Evolutionary conservation across 2,797 vertebrate species (phyloP).

Genomic region (Mormyrops boulengeri): DNA sequence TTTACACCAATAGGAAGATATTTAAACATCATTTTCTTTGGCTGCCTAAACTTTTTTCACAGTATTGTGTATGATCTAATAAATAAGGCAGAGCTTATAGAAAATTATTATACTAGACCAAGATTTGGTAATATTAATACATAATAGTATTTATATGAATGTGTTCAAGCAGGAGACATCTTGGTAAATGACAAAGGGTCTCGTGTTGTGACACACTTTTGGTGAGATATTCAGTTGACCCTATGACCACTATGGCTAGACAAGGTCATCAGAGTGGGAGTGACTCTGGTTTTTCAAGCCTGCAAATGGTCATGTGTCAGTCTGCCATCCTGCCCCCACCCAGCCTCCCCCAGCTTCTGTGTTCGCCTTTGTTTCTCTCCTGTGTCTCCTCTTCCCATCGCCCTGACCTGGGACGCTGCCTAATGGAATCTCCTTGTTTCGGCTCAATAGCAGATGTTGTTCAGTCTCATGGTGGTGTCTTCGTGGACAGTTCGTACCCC

Average conservation of each 20-base stretch:
- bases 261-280: slow-evolving; percentile 20
- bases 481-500: slow-evolving; percentile 83
- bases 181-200: not conserved
- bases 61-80: not conserved
- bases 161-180: not conserved
- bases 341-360: slow-evolving; percentile 24
- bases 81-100: not conserved
- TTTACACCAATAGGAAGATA: not conserved
- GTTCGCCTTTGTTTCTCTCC: slow-evolving; percentile 14
- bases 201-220: not conserved
- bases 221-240: slow-evolving; percentile 1
- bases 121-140: not conserved
- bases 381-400: slow-evolving; percentile 35
- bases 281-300: not conserved
- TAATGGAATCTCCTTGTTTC: slow-evolving; percentile 73
- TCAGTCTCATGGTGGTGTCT: slow-evolving; percentile 90
- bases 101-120: not conserved
- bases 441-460: slow-evolving; percentile 87
- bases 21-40: not conserved
- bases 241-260: slow-evolving; percentile 17
- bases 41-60: not conserved
- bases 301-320: slow-evolving; percentile 37
- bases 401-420: slow-evolving; percentile 39
- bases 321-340: slow-evolving; percentile 28
- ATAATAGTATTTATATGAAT: not conserved